Base-by-base conservation (phyloP, 2,888 invertebrate species). In the Eutolmus rufibarbis region DNA sequence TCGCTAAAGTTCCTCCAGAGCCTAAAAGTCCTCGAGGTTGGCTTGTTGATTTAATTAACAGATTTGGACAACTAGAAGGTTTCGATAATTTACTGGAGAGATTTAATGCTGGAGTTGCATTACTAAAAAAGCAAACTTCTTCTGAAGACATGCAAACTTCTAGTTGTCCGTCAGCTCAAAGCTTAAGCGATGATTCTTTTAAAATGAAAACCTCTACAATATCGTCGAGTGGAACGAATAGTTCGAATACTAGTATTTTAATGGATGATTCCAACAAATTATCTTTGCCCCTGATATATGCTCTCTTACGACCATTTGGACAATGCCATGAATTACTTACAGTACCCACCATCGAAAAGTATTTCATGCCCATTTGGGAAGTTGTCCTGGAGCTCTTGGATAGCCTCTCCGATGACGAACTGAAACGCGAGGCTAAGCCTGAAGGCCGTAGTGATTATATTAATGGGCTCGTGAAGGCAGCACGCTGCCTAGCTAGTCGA, bases 361-460 rank as follows among this genome's bases (percentile, higher is more conserved):
- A 97, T 93, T 95, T 99, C 90, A 95, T 98, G 94, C 98, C 98
- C 87, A 96, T 98, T 91, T 92, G 97, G 98, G 97, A 97, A 94
- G 96, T 97, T 93, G 97, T 98, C 90, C 96, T 98, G 89, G 95
- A 96, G 90, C 95, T 98, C 91, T 94, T 99, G 91, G 97, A 98
- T 91, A 97, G 97, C 93, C 94, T 99, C 91, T 97, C 98, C 31
- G 98, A 99, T 92, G 98, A 98, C 89, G 98, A 99, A 92, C 93
- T 99, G 88, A 99, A 99, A 92, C 96, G 97, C 90, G 99, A 99
- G 93, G 97, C 98, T 5, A 97, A 98, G 91, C 94, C 94, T 19
- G 98, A 98, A 93, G 97, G 97, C 89, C 98, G 98, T 93, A 98
- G 98, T 92, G 99, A 99, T 93, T 97, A 97, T 84, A 96, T 99